Conservation (phyloP, 37 sponge, comb jelly and placozoan genomes). For the Halisarca cf. caerulea region DNA sequence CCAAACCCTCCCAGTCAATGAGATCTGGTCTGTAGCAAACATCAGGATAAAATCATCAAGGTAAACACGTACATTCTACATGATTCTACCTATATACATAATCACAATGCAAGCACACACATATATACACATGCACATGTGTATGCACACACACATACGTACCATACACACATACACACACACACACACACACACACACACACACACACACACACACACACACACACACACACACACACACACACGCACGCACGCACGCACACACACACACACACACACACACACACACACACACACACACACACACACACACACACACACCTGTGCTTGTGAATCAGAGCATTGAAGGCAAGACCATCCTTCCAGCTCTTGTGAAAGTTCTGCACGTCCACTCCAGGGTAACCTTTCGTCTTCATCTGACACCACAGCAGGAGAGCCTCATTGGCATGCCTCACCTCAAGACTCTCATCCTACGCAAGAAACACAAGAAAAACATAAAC, state of each 20-base stretch:
- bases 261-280: constrained; percentile 40
- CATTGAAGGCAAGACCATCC: constrained; percentile 94
- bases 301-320: constrained; percentile 44
- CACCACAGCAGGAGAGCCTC: constrained; percentile 97
- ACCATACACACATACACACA: too few relatives aligned
- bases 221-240: constrained; percentile 8
- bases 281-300: constrained; percentile 34
- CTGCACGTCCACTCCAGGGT: constrained; percentile 87
- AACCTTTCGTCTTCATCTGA: constrained; percentile 90
- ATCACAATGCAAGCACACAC: too few relatives aligned
- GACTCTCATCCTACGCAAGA: constrained; percentile 58
- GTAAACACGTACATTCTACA: too few relatives aligned
- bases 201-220: constrained; percentile 29
- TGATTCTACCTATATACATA: too few relatives aligned
- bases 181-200: constrained; percentile 25
- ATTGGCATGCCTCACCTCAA: constrained; percentile 90
- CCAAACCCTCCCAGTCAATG: constrained; percentile 68
- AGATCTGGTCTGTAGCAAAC: constrained; percentile 81
- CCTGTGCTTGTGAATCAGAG: constrained; percentile 98
- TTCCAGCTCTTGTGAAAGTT: constrained; percentile 94
- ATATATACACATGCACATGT: too few relatives aligned
- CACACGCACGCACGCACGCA: neutral
- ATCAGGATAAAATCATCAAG: neutral
- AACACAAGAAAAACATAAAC: neutral
- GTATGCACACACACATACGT: too few relatives aligned